phyloP scores from a whole-genome alignment of 1,140 invertebrate genomes.

The Neoseiulus cucumeris region DNA sequence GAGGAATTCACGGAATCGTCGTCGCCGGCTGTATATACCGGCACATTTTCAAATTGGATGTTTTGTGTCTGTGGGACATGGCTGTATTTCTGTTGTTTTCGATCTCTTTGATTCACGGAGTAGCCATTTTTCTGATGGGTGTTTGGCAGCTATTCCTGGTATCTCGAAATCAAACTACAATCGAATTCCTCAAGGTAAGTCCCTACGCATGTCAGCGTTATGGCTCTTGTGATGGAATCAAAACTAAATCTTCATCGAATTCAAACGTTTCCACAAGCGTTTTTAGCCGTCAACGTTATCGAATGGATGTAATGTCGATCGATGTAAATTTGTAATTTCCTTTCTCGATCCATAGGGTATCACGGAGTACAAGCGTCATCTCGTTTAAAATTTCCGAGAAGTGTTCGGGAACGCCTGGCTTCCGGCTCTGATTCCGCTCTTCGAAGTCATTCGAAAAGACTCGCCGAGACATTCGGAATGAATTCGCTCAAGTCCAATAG shows the following conservation, averaged over 20 bases:
- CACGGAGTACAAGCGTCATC: not conserved
- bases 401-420: not conserved
- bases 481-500: too few species aligned
- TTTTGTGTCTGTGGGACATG: not conserved
- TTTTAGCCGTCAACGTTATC: not conserved
- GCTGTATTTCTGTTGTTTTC: not conserved
- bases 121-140: not conserved
- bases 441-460: not conserved
- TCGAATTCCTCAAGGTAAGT: not conserved
- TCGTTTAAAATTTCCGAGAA: not conserved
- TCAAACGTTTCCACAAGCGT: not conserved
- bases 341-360: not conserved
- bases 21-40: not conserved
- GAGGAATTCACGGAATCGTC: not conserved
- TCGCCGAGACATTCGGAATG: too few species aligned
- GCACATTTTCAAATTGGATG: not conserved
- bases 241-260: not conserved
- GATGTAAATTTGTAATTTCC: not conserved
- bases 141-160: not conserved
- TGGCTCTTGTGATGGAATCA: not conserved
- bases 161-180: not conserved
- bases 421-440: not conserved
- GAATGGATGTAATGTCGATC: not conserved
- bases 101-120: not conserved
- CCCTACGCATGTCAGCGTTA: not conserved